These are phyloP conservation scores for Hemiscyllium ocellatum DNA, from an alignment of 2,113 vertebrate species.

Conservation along the genomic window DNA sequence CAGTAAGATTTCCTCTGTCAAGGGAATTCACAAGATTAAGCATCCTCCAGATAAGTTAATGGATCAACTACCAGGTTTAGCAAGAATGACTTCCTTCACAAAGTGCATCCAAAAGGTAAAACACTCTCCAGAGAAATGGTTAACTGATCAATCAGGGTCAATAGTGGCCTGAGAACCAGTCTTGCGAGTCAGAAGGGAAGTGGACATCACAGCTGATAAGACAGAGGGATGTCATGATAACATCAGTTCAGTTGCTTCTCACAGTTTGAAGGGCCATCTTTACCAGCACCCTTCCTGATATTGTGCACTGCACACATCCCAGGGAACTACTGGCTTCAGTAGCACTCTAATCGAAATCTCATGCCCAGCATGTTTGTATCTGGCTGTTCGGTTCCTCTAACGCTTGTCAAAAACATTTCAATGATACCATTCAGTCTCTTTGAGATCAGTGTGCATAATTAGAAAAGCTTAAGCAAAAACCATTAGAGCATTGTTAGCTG, in stretches of 20 bases:
- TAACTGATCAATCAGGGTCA: no score
- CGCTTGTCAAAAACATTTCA: not conserved
- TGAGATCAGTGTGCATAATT: not conserved
- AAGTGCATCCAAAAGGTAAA: no score
- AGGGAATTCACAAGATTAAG: no score
- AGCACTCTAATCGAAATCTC: not conserved
- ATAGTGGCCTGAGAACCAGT: no score
- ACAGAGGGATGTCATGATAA: not conserved
- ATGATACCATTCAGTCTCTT: not conserved
- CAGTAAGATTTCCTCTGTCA: no score
- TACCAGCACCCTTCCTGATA: not conserved
- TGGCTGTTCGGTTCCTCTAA: not conserved
- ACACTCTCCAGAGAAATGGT: no score
- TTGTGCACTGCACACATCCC: not conserved
- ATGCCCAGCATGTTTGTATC: not conserved
- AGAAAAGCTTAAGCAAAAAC: constrained; percentile 25
- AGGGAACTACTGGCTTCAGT: not conserved
- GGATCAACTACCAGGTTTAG: no score
- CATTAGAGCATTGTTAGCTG: not conserved
- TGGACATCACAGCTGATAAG: not conserved
- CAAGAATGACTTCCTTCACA: no score
- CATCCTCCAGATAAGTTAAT: no score
- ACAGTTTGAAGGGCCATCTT: not conserved
- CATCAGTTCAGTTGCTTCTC: not conserved
- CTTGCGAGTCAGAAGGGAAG: no score